phyloP scores from a whole-genome alignment of 2,113 vertebrate species.

The Oncorhynchus mykiss region DNA sequence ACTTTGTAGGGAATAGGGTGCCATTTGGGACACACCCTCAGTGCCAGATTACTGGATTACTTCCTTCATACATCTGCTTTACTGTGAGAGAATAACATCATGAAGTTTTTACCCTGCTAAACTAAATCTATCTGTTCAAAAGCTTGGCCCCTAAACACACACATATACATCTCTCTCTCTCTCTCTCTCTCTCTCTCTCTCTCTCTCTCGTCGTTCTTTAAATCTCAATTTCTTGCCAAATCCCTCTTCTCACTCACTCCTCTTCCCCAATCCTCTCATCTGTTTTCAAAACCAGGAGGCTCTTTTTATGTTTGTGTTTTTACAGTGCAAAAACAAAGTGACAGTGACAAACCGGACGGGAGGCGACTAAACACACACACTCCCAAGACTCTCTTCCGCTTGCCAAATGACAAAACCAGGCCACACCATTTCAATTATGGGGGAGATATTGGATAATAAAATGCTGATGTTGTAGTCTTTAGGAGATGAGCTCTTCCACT shows the following conservation, averaged over 20 bases:
- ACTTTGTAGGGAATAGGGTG: too few relatives aligned
- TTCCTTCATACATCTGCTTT: constrained; percentile 15
- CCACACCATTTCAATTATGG: too few relatives aligned
- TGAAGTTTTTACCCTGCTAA: not conserved
- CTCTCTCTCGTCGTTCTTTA: too few relatives aligned
- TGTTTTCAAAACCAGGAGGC: not conserved
- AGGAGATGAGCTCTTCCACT: constrained; percentile 51
- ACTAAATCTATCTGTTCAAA: not conserved
- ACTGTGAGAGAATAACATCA: not conserved
- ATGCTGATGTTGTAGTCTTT: constrained; percentile 18
- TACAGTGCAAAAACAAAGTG: too few relatives aligned
- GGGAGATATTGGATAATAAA: constrained; percentile 4
- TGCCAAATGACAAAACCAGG: too few relatives aligned
- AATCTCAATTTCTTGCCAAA: not conserved
- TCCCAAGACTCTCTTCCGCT: too few relatives aligned
- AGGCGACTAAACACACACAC: too few relatives aligned
- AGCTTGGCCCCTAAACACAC: not conserved
- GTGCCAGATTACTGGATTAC: constrained; percentile 4
- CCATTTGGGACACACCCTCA: not conserved
- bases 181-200: not conserved
- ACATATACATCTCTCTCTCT: too few relatives aligned
- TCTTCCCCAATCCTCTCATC: not conserved
- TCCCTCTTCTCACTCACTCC: not conserved
- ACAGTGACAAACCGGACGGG: too few relatives aligned
- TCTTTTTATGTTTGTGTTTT: not conserved